A percentile compares a stretch with the other conserved stretches of the same genome.
phyloP scores from a whole-genome alignment of 2,888 invertebrate genomes.

The Troides helena region DNA sequence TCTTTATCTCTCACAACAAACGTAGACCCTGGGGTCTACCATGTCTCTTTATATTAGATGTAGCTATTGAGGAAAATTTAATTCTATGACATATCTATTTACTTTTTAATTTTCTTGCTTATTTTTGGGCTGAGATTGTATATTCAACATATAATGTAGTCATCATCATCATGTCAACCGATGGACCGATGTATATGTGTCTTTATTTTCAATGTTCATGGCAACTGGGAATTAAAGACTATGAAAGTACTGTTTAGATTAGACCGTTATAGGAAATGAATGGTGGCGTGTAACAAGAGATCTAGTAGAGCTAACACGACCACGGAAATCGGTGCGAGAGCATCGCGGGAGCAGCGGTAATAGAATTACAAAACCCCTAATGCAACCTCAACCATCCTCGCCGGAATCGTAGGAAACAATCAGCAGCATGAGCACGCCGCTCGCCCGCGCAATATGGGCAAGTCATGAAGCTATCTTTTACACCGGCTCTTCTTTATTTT shows the following conservation, averaged over 20 bases:
- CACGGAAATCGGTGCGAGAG: constrained; percentile 5
- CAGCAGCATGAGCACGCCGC: constrained; percentile 39
- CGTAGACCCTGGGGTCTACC: too few relatives aligned
- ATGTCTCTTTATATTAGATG: too few relatives aligned
- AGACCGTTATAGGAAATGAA: neutral
- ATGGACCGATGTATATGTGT: too few relatives aligned
- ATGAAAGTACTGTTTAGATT: neutral
- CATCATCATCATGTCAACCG: too few relatives aligned
- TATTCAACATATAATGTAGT: too few relatives aligned
- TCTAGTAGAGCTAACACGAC: constrained; percentile 4
- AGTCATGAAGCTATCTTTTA: constrained; percentile 33
- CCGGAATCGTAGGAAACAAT: constrained; percentile 48
- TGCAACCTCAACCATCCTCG: constrained; percentile 51
- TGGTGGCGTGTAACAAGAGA: constrained; percentile 7
- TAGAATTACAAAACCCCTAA: constrained; percentile 55
- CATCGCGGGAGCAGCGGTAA: constrained; percentile 35
- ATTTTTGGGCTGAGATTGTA: too few relatives aligned
- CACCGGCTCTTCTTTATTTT: constrained; percentile 31
- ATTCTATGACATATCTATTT: too few relatives aligned
- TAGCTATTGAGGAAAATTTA: too few relatives aligned
- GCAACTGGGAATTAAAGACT: too few relatives aligned
- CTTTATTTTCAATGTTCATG: too few relatives aligned
- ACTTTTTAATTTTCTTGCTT: too few relatives aligned
- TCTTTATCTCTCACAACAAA: too few relatives aligned
- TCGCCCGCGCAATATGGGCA: constrained; percentile 37